Base-by-base conservation (phyloP, 2,797 vertebrate genomes). In the Scarus forsteni region DNA sequence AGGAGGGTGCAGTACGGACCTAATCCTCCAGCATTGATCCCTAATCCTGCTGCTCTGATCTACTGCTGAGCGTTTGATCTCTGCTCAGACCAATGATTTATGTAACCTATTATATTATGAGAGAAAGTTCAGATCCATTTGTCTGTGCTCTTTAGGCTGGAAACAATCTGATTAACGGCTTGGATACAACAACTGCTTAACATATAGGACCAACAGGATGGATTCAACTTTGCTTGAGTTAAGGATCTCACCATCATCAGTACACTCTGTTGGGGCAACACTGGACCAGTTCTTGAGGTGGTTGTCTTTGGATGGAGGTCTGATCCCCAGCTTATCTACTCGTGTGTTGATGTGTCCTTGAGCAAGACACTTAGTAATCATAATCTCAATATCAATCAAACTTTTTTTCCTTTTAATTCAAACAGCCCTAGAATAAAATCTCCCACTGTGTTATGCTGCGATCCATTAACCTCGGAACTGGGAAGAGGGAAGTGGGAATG, bases 21-120 rank as follows among this genome's bases (percentile, higher is more conserved):
- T 85, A 87, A 91, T 90, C 88, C 84, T 42, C 16, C 48, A 42
- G 72, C 66, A 38, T 57, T 55, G 49, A 27, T 73, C 46, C n/a
- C 44, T 86, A 89, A 91, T 91, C 66, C 72, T 0, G 0, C 44
- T 12, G 34, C 49, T 18, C 54, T 65, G 61, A 78, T 60, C 52
- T 83, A 57, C 49, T 70, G 44, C 60, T 49, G 61, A 75, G 51
- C 55, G 67, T 85, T 81, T 88, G 77, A 87, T 86, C 60, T 81
- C 38, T 38, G 10, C 45, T 70, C 77, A 84, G 54, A 66, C 56
- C 55, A 14, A 66, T 51, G 38, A 27, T 65, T 74, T n/a, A 13
- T 54, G 39, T 60, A 75, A 56, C 18, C n/a, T 5, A 16, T 13
- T 45, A 48, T 13, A 46, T 66, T 62, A 40, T 38, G 19, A 18